Base-by-base conservation (phyloP, 2,113 vertebrate genomes). In the Colius striatus region DNA sequence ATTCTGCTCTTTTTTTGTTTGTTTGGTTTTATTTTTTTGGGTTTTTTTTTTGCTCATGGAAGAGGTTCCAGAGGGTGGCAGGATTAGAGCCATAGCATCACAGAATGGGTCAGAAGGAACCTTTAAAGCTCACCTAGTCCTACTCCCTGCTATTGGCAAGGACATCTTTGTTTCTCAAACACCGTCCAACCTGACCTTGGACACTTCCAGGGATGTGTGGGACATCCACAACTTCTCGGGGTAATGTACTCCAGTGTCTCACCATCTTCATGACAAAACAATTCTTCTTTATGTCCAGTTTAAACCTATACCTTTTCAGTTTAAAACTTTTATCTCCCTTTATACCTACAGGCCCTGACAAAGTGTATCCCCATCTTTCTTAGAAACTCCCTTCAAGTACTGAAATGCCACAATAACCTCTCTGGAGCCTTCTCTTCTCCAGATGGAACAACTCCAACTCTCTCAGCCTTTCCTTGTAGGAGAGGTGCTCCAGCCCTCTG, bases 81-180 rank as follows among this genome's bases (percentile, higher is more conserved):
- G 58, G 58, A 61, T 60, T 41, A 34, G 18, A 68, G 45, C 23
- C 55, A 50, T 2, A 25, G 43, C 75, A 50, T 21, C 51, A 21
- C 9, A 30, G 43, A n/a, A 22, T 19, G 7, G 32, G 58, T 82
- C 3, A 8, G 38, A 51, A 79, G 55, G 22, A 34, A 67, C 41
- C 15, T n/a, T 38, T 5, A 27, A 34, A 74, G 16, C 5, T 30
- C n/a, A 10, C 10, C 67, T 13, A 21, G 30, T 80, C 25, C 27
- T 34, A 2, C 13, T 19, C 22, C 27, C 32, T 72, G 45, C 74
- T 1, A 0, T 26, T 29, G 7, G 51, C 29, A 32, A 2, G 41
- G 47, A 26, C 67, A 48, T 8, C 18, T 90, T 9, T 2, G 10
- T 11, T 23, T 18, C 50, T 36, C 26, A 7, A 77, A 26, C 30